phyloP scores from a whole-genome alignment of 2,888 invertebrate species.

The Nemapogon koenigi region DNA sequence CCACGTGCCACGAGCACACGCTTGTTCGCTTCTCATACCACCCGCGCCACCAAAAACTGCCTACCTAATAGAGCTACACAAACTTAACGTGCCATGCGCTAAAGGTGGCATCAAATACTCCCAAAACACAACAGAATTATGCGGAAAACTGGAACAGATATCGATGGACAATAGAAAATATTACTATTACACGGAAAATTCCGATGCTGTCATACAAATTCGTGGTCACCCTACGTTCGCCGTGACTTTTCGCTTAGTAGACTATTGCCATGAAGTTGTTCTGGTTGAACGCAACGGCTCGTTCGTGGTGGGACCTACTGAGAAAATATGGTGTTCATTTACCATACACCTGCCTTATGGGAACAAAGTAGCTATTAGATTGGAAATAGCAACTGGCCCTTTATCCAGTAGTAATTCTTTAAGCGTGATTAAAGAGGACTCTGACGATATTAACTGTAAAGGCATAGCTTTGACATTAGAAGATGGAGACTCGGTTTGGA shows the following conservation, averaged over 20 bases:
- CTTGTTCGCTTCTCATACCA: constrained; percentile 65
- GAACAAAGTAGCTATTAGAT: constrained; percentile 68
- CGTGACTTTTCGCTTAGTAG: constrained; percentile 70
- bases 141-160: constrained; percentile 76
- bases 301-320: constrained; percentile 67
- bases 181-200: constrained; percentile 61
- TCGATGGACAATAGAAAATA: constrained; percentile 59
- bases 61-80: constrained; percentile 69
- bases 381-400: constrained; percentile 62
- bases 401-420: neutral
- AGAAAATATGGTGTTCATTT: constrained; percentile 70
- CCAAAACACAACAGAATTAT: constrained; percentile 57
- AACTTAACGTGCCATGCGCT: constrained; percentile 74
- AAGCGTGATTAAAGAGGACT: neutral
- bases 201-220: constrained; percentile 60
- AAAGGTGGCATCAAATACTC: constrained; percentile 67
- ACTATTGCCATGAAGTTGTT: constrained; percentile 75
- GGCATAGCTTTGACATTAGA: constrained; percentile 65
- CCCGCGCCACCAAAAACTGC: constrained; percentile 50
- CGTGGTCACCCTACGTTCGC: constrained; percentile 72
- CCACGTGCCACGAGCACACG: constrained; percentile 54
- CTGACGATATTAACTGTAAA: constrained; percentile 37
- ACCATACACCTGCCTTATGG: constrained; percentile 75
- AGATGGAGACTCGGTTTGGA: constrained; percentile 66
- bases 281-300: constrained; percentile 69